Percentiles rank a stretch among this genome's conserved stretches.
phyloP scores from a whole-genome alignment of 2,888 invertebrate genomes.

The Oxystoma pomonae region DNA sequence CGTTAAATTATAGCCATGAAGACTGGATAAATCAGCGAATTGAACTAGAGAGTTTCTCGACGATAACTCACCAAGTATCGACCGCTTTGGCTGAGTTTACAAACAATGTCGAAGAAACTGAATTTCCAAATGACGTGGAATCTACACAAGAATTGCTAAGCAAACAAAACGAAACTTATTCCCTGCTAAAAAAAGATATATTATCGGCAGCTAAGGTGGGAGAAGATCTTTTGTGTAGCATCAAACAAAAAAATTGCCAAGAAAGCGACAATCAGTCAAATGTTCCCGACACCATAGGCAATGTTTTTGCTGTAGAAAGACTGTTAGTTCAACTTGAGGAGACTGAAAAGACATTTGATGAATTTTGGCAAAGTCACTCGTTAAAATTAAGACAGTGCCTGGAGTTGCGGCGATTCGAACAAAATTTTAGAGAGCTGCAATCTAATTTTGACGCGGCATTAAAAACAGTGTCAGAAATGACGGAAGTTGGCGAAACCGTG shows the following conservation, averaged over 20 bases:
- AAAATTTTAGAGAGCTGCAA: conserved; percentile 89
- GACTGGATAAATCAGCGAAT: conserved; percentile 97
- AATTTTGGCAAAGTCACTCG: conserved; percentile 92
- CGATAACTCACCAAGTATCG: conserved; percentile 86
- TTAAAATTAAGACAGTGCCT: conserved; percentile 85
- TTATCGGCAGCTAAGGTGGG: conserved; percentile 85
- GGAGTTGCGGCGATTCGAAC: conserved; percentile 88
- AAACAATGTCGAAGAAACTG: conserved; percentile 82
- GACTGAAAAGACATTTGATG: conserved; percentile 90
- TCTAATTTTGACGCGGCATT: conserved; percentile 76
- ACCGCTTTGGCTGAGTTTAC: conserved; percentile 82
- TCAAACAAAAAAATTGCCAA: conserved; percentile 54
- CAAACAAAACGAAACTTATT: conserved; percentile 71
- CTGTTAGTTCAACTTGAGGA: conserved; percentile 89
- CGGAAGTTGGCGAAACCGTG: conserved; percentile 86
- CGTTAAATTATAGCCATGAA: conserved; percentile 83
- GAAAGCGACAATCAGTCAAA: conserved; percentile 51
- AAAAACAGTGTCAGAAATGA: conserved; percentile 77
- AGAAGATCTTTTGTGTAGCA: conserved; percentile 74
- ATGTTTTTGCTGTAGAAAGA: conserved; percentile 90
- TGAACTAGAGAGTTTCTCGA: conserved; percentile 93
- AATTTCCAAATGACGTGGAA: conserved; percentile 91
- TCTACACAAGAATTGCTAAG: conserved; percentile 84
- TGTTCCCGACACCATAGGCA: conserved; percentile 60
- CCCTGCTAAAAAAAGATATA: conserved; percentile 78